Evolutionary conservation across 2,888 invertebrate genomes (phyloP).

Genomic region (Lymantria monacha): DNA sequence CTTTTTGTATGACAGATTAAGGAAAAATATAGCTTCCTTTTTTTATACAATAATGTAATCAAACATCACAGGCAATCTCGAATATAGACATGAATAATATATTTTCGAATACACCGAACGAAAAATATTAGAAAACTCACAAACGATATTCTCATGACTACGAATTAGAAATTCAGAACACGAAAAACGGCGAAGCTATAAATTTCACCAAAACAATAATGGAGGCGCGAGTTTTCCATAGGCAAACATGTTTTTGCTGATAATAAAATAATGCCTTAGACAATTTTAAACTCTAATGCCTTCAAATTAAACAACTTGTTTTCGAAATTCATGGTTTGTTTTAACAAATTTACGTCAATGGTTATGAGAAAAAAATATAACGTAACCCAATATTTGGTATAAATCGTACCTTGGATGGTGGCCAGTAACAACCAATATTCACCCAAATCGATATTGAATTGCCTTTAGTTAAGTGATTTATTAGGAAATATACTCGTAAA

Average conservation of each 20-base stretch:
- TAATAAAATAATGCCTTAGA: slow-evolving; percentile 23
- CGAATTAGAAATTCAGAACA: slow-evolving; percentile 60
- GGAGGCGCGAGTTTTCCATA: slow-evolving; percentile 39
- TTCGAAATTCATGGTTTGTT: slow-evolving; percentile 24
- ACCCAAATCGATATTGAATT: slow-evolving; percentile 53
- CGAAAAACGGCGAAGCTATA: slow-evolving; percentile 48
- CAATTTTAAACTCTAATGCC: slow-evolving; percentile 38
- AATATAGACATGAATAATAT: no score
- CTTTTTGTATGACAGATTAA: no score
- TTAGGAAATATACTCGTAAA: slow-evolving; percentile 37
- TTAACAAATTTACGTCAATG: slow-evolving; percentile 34
- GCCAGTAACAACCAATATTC: slow-evolving; percentile 46
- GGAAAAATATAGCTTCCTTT: no score
- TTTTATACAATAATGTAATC: no score
- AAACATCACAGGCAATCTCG: no score
- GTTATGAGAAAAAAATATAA: slow-evolving; percentile 40
- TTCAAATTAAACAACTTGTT: slow-evolving; percentile 22
- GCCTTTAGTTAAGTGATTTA: slow-evolving; percentile 47
- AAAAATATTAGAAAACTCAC: slow-evolving; percentile 43
- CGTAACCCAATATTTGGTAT: slow-evolving; percentile 36
- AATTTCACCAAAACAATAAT: slow-evolving; percentile 58
- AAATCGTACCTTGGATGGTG: slow-evolving; percentile 55
- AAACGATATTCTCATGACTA: slow-evolving; percentile 48
- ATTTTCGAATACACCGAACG: not conserved
- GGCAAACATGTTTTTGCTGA: slow-evolving; percentile 33